These are phyloP conservation scores for Peromyscus aztecus DNA, from an alignment of 2,797 vertebrate species.

Conservation along the genomic window DNA sequence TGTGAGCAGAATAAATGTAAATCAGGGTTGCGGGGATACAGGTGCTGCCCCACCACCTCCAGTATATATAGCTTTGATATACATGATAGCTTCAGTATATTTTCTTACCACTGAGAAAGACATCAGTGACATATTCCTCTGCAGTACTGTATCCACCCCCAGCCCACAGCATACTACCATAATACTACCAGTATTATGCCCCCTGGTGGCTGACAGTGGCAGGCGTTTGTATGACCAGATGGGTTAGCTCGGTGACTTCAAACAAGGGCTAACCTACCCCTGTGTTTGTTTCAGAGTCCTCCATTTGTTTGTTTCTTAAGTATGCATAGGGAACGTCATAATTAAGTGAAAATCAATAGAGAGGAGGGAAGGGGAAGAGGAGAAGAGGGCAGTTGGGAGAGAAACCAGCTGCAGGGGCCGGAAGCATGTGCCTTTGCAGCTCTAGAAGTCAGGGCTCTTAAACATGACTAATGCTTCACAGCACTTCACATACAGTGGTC, in stretches of 20 bases:
- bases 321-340: not conserved
- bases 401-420: not conserved
- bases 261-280: not conserved
- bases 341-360: conserved; percentile 36
- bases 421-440: conserved; percentile 60
- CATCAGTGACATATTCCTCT: not conserved
- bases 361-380: not conserved
- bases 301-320: not conserved
- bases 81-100: not conserved
- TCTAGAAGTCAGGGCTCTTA: conserved; percentile 57
- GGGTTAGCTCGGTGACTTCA: not conserved
- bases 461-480: conserved; percentile 64
- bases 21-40: not conserved
- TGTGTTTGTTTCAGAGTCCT: not conserved
- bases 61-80: not conserved
- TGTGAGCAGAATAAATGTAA: too few relatives aligned
- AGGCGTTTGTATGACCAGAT: not conserved
- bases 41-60: not conserved
- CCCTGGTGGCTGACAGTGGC: not conserved
- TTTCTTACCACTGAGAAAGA: not conserved
- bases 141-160: not conserved
- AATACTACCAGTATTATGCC: not conserved
- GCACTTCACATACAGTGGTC: conserved; percentile 66
- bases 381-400: not conserved
- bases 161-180: not conserved